These are phyloP conservation scores for Oryzias sinensis DNA, from an alignment of 2,797 vertebrate species.

Conservation along the genomic window DNA sequence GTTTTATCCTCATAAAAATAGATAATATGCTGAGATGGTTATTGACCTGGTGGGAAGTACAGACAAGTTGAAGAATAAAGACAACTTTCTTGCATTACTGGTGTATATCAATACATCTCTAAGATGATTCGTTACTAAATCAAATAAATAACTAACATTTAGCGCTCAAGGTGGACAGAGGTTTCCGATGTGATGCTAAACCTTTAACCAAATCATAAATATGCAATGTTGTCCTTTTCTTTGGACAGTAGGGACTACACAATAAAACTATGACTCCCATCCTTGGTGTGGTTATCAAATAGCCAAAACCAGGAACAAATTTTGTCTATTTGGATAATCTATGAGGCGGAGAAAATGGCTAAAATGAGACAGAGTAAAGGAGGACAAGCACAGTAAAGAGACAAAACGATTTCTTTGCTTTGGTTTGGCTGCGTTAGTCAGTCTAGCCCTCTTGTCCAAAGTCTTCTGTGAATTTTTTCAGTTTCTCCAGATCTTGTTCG, in stretches of 20 bases:
- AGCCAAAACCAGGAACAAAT: slow-evolving; percentile 27
- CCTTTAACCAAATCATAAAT: slow-evolving; percentile 26
- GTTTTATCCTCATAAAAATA: slow-evolving; percentile 52
- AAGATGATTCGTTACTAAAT: slow-evolving; percentile 3
- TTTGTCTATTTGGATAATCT: slow-evolving; percentile 32
- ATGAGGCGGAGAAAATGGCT: slow-evolving; percentile 31
- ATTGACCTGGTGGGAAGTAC: slow-evolving; percentile 11
- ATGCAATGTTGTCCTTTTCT: slow-evolving; percentile 33
- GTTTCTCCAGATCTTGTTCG: slow-evolving; percentile 91
- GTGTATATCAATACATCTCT: slow-evolving; percentile 7
- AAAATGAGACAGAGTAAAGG: slow-evolving; percentile 47
- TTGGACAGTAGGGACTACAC: slow-evolving; percentile 42
- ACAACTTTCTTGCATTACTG: slow-evolving; percentile 21
- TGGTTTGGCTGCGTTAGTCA: slow-evolving; percentile 51
- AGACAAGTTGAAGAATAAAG: slow-evolving; percentile 16
- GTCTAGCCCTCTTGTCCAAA: slow-evolving; percentile 98
- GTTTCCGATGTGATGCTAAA: slow-evolving; percentile 10
- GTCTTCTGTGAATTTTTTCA: slow-evolving; percentile 98
- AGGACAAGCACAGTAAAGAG: slow-evolving; percentile 44
- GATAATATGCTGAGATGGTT: slow-evolving; percentile 22
- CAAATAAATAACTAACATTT: slow-evolving; percentile 24
- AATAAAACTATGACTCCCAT: slow-evolving; percentile 36
- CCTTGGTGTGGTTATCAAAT: slow-evolving; percentile 43
- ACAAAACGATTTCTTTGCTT: slow-evolving; percentile 70
- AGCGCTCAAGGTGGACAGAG: slow-evolving; percentile 35